phyloP scores from a whole-genome alignment of 2,113 vertebrate species.

The Xyliphius kryptos region DNA sequence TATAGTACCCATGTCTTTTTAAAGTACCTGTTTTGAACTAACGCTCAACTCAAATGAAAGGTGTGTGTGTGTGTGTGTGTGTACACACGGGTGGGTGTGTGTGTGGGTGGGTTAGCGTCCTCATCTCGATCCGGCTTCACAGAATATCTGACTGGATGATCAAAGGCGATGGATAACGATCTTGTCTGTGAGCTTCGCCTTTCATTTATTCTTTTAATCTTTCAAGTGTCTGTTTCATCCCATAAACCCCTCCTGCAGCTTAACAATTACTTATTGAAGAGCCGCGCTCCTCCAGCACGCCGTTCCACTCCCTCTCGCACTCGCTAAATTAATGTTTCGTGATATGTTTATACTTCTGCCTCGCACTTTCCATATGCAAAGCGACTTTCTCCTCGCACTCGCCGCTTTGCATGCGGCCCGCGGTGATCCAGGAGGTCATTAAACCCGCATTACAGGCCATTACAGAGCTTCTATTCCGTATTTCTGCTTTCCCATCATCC shows the following conservation, averaged over 20 bases:
- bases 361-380: slow-evolving; percentile 37
- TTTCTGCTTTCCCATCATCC: no score
- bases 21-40: no score
- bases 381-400: background rate
- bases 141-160: slow-evolving; percentile 48
- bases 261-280: slow-evolving; percentile 10
- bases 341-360: slow-evolving; percentile 24
- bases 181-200: slow-evolving; percentile 1
- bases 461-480: no score
- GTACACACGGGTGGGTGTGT: slow-evolving; percentile 7
- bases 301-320: background rate
- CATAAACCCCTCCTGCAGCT: slow-evolving; percentile 9
- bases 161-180: slow-evolving; percentile 36
- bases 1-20: no score
- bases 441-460: no score
- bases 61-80: slow-evolving; percentile 14
- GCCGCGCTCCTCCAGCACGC: background rate
- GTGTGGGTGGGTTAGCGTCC: background rate
- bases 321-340: background rate
- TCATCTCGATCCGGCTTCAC: slow-evolving; percentile 38
- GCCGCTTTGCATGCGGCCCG: background rate
- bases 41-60: background rate
- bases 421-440: background rate
- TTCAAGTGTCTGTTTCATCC: slow-evolving; percentile 32
- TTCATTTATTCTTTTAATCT: slow-evolving; percentile 32